phyloP scores from a whole-genome alignment of 2,113 vertebrate genomes.

The Mastomys natalensis region DNA sequence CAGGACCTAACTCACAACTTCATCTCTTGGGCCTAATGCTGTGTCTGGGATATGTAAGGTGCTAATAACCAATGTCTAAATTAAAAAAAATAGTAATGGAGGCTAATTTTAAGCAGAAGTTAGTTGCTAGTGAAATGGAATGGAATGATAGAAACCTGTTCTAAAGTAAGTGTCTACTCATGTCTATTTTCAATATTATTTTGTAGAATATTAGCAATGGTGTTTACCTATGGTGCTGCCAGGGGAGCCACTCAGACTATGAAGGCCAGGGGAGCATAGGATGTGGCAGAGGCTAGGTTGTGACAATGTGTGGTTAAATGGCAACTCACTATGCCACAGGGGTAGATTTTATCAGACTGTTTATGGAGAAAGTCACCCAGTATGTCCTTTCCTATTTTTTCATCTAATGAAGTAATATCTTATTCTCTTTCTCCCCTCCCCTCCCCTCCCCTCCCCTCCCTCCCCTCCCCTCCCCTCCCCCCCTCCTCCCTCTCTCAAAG shows the following conservation, averaged over 20 bases:
- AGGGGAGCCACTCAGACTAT: neutral
- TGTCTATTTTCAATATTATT: constrained; percentile 41
- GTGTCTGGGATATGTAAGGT: neutral
- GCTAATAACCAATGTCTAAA: neutral
- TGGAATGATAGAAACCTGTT: neutral
- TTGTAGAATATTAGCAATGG: neutral
- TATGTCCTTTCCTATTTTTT: neutral
- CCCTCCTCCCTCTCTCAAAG: neutral
- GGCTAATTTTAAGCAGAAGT: constrained; percentile 53
- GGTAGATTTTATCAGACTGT: neutral
- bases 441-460: too few species aligned
- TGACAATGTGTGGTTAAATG: neutral
- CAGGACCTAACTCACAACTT: constrained; percentile 17
- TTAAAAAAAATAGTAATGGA: neutral
- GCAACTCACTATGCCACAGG: neutral
- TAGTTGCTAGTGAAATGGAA: neutral
- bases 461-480: too few species aligned
- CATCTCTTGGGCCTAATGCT: constrained; percentile 16
- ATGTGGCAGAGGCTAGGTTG: neutral
- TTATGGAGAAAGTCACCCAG: neutral
- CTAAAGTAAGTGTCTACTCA: neutral
- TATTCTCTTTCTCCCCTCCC: too few species aligned
- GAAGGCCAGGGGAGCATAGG: neutral
- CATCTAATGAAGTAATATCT: neutral
- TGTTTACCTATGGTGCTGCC: neutral